A percentile compares a stretch with the other conserved stretches of the same genome.
Conservation (phyloP, 2,888 invertebrate genomes). For the Chorisops tibialis region DNA sequence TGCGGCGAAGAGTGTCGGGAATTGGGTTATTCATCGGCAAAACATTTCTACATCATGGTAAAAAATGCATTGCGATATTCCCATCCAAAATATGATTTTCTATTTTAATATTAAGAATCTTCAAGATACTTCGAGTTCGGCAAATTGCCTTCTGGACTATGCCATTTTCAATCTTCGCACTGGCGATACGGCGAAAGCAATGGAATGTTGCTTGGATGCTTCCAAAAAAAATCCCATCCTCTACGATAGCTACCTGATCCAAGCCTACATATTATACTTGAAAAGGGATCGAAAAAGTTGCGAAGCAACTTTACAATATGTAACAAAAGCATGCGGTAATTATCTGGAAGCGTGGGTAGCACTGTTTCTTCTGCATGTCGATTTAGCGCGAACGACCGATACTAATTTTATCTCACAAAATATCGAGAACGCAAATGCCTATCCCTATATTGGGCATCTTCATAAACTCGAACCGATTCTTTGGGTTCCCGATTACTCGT, state of each 20-base stretch:
- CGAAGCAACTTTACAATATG: slow-evolving; percentile 14
- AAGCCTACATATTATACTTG: slow-evolving; percentile 22
- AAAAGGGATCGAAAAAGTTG: slow-evolving; percentile 9
- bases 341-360: slow-evolving; percentile 25
- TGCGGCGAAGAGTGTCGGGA: slow-evolving; percentile 25
- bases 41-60: slow-evolving; percentile 29
- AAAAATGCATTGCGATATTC: not conserved
- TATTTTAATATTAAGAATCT: slow-evolving; percentile 27
- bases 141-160: slow-evolving; percentile 12
- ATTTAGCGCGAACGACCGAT: not conserved
- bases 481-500: slow-evolving; percentile 4
- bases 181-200: slow-evolving; percentile 12
- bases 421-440: not conserved
- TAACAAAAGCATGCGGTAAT: slow-evolving; percentile 9
- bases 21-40: slow-evolving; percentile 19
- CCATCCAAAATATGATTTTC: not conserved
- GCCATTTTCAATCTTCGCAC: slow-evolving; percentile 19
- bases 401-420: not conserved
- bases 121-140: slow-evolving; percentile 1
- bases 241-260: slow-evolving; percentile 13
- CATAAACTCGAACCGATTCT: slow-evolving; percentile 13
- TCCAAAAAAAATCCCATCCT: slow-evolving; percentile 1
- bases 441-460: slow-evolving; percentile 8
- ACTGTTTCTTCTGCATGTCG: not conserved
- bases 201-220: slow-evolving; percentile 22